These are phyloP conservation scores for Morinoia aosen DNA, from an alignment of 2,888 invertebrate genomes.

Conservation along the genomic window DNA sequence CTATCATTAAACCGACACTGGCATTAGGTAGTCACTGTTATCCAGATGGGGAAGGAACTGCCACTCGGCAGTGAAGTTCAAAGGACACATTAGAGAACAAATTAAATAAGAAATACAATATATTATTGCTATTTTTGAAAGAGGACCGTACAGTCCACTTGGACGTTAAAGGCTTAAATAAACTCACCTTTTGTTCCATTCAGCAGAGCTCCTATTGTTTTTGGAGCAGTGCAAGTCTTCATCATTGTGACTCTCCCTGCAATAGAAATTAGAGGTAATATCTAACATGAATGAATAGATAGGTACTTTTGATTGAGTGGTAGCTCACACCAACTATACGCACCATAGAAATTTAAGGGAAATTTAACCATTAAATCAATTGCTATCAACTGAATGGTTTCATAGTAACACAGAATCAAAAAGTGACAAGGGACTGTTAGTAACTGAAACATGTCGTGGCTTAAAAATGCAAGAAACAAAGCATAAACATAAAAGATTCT, in stretches of 20 bases:
- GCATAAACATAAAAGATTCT: too few relatives aligned
- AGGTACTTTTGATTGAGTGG: too few relatives aligned
- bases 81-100: too few relatives aligned
- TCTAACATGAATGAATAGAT: background rate
- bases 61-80: too few relatives aligned
- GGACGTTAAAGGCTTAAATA: background rate
- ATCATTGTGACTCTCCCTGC: constrained; percentile 64
- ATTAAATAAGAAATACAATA: too few relatives aligned
- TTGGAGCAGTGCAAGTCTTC: constrained; percentile 62
- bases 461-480: background rate
- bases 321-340: too few relatives aligned
- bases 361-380: background rate
- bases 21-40: too few relatives aligned
- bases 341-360: too few relatives aligned
- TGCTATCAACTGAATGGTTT: background rate
- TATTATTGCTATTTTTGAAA: too few relatives aligned
- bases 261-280: constrained; percentile 8
- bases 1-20: too few relatives aligned
- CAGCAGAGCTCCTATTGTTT: constrained; percentile 58
- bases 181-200: constrained; percentile 65
- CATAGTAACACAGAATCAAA: background rate
- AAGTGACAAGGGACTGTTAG: background rate
- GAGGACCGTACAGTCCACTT: too few relatives aligned
- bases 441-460: background rate
- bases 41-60: too few relatives aligned